Evolutionary conservation across 2,797 vertebrate genomes (phyloP).

Genomic region (Graptemys geographica): DNA sequence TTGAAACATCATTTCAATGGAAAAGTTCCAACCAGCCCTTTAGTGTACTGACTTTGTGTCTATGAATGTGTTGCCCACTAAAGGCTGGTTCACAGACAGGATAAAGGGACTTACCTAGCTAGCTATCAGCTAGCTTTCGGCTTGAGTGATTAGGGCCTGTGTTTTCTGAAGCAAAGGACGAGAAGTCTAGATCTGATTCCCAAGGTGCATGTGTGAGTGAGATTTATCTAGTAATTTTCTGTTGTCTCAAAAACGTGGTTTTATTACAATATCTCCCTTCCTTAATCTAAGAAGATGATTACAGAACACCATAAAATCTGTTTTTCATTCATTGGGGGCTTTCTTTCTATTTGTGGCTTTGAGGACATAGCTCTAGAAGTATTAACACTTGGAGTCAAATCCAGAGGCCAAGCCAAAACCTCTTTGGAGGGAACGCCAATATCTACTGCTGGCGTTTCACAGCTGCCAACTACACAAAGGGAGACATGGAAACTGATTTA

Average conservation of each 20-base stretch:
- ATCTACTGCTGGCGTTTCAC: constrained; percentile 28
- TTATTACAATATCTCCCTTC: constrained; percentile 47
- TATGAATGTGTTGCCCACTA: not conserved
- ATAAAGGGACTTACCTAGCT: not conserved
- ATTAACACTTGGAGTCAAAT: constrained; percentile 51
- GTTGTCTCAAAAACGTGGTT: constrained; percentile 14
- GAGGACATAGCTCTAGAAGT: constrained; percentile 55
- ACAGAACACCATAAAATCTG: constrained; percentile 58
- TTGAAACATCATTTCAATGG: fast-evolving
- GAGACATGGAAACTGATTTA: not conserved
- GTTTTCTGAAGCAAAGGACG: not conserved
- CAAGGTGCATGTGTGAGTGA: not conserved
- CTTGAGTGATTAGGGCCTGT: not conserved
- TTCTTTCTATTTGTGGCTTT: constrained; percentile 72
- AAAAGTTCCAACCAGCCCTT: not conserved
- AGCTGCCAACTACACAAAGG: constrained; percentile 32
- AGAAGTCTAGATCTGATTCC: not conserved
- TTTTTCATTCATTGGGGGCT: constrained; percentile 59
- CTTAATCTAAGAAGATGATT: constrained; percentile 33
- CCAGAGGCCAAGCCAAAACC: constrained; percentile 52
- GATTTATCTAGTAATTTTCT: constrained; percentile 19
- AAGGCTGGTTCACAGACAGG: not conserved
- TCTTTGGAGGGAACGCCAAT: constrained; percentile 32
- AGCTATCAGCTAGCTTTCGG: not conserved
- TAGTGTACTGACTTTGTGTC: not conserved